A percentile compares a stretch with the other conserved stretches of the same genome.
These are phyloP conservation scores for Phycodurus eques DNA, from an alignment of 2,113 vertebrate species.

Conservation along the genomic window DNA sequence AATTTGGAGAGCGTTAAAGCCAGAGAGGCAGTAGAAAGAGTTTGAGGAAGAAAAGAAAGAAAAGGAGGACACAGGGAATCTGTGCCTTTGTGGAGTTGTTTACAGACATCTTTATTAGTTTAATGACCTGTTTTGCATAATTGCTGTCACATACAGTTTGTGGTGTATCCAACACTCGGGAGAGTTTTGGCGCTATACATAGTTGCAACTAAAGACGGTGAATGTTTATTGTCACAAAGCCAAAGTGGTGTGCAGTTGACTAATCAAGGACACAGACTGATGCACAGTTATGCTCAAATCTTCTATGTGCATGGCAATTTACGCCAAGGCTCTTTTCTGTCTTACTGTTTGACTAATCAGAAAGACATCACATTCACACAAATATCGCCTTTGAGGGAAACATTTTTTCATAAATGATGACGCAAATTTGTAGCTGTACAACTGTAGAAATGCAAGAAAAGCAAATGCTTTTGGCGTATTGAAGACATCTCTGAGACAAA, in stretches of 20 bases:
- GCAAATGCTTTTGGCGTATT: not conserved
- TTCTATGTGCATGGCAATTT: not conserved
- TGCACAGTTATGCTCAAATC: not conserved
- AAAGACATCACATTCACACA: not conserved
- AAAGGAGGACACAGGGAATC: constrained; percentile 17
- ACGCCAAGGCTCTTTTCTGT: not conserved
- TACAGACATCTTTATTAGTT: constrained; percentile 58
- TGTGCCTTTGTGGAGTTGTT: constrained; percentile 48
- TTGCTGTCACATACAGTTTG: constrained; percentile 45
- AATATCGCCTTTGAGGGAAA: not conserved
- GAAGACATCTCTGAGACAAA: not conserved
- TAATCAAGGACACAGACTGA: not conserved
- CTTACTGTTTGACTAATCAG: not conserved
- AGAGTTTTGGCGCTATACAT: constrained; percentile 39
- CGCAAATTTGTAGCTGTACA: not conserved
- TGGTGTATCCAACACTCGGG: constrained; percentile 36
- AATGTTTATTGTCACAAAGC: constrained; percentile 12
- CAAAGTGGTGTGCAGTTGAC: not conserved
- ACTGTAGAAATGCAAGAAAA: not conserved
- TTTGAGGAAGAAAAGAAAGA: not conserved
- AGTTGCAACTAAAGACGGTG: constrained; percentile 4
- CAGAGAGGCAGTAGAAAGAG: constrained; percentile 18
- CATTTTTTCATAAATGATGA: not conserved
- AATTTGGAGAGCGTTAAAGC: constrained; percentile 28
- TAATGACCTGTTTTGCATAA: constrained; percentile 64